Conservation (phyloP, 2,113 vertebrate species). For the Nibea albiflora region DNA sequence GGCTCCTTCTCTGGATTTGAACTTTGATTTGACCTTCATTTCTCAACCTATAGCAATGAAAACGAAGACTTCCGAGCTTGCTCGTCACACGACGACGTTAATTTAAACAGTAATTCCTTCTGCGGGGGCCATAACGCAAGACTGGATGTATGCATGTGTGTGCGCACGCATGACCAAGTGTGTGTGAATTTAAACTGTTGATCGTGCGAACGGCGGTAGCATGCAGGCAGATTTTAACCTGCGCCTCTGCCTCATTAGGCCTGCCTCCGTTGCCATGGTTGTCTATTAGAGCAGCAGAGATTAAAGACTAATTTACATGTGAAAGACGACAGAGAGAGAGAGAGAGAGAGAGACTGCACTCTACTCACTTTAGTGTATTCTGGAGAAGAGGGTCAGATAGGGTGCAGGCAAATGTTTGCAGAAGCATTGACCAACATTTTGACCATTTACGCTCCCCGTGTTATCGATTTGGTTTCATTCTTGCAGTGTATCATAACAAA, state of each 20-base stretch:
- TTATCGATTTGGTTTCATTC: background rate
- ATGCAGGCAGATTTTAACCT: constrained; percentile 77
- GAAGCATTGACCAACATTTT: constrained; percentile 59
- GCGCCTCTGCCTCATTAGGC: constrained; percentile 79
- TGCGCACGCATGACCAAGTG: background rate
- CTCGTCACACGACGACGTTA: background rate
- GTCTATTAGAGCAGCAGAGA: constrained; percentile 81
- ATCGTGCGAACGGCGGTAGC: constrained; percentile 62
- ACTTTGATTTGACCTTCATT: background rate
- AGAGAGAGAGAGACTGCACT: constrained; percentile 42
- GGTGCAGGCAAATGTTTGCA: constrained; percentile 64
- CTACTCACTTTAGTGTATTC: constrained; percentile 58
- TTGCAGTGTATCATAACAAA: background rate
- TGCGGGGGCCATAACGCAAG: background rate
- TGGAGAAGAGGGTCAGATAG: constrained; percentile 60
- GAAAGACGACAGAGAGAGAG: constrained; percentile 72
- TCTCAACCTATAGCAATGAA: background rate
- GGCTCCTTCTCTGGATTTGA: constrained; percentile 18
- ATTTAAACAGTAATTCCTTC: background rate
- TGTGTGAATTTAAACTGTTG: constrained; percentile 71
- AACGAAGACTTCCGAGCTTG: background rate
- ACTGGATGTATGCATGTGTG: background rate
- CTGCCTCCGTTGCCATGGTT: constrained; percentile 82
- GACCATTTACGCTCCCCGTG: constrained; percentile 21
- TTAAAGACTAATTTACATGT: constrained; percentile 85